phyloP scores from a whole-genome alignment of 1,140 invertebrate genomes.

The Pemphigus obesinymphae region DNA sequence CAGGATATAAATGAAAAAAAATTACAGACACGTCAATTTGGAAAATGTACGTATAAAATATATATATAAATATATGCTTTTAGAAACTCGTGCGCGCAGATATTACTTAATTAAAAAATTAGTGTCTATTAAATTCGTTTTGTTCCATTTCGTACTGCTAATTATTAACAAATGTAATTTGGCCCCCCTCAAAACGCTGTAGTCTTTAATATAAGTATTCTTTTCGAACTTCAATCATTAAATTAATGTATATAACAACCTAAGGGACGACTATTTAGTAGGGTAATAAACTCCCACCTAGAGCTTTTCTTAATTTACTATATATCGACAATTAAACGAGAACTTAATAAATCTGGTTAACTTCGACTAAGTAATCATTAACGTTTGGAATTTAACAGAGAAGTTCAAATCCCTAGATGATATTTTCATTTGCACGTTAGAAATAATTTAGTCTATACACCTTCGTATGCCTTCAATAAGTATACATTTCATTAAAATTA shows the following conservation, averaged over 20 bases:
- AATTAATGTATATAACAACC: not conserved
- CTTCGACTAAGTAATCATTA: not conserved
- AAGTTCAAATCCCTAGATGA: not conserved
- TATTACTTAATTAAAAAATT: not conserved
- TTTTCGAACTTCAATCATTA: not conserved
- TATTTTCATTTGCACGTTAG: not conserved
- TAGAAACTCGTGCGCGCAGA: no score
- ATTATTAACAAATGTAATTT: not conserved
- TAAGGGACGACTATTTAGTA: not conserved
- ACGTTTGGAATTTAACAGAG: not conserved
- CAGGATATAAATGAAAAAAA: no score
- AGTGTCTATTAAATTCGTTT: not conserved
- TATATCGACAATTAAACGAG: not conserved
- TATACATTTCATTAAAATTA: no score
- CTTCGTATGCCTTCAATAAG: no score
- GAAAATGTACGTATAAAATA: no score
- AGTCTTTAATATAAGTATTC: not conserved
- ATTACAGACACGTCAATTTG: no score
- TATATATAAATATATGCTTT: no score
- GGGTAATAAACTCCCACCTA: not conserved
- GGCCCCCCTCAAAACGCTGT: not conserved
- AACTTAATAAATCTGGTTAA: not conserved
- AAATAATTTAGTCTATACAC: no score
- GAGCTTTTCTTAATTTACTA: not conserved
- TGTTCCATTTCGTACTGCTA: not conserved